phyloP scores from a whole-genome alignment of 1,140 invertebrate genomes.

The Procambarus clarkii region DNA sequence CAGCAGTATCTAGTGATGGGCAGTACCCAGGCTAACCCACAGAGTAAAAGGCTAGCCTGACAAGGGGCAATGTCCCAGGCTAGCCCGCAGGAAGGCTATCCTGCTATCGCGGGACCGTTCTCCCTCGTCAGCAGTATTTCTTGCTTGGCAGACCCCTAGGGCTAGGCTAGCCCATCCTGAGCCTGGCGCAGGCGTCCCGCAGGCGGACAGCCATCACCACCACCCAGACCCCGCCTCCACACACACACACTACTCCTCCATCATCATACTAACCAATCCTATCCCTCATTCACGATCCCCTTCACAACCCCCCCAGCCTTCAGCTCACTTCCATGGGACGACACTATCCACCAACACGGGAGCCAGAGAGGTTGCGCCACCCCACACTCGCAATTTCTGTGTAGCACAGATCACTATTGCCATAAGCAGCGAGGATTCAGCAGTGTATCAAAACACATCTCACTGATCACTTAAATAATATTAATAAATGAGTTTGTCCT shows the following conservation, averaged over 20 bases:
- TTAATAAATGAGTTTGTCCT: not conserved
- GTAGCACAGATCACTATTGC: not conserved
- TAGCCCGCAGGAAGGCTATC: not conserved
- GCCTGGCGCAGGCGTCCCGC: conserved; percentile 19
- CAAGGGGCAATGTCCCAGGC: not conserved
- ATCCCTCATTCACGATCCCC: not conserved
- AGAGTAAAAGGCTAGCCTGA: not conserved
- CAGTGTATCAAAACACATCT: not conserved
- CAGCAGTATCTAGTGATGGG: not conserved
- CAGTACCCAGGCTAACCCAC: no score
- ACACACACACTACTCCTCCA: no score
- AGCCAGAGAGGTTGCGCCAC: not conserved
- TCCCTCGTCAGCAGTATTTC: no score
- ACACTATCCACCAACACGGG: no score
- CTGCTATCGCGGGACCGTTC: not conserved
- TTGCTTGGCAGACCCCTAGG: not conserved
- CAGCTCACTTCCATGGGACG: no score
- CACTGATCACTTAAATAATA: not conserved
- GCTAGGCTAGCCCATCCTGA: conserved; percentile 67
- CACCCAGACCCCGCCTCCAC: not conserved
- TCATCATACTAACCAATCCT: not conserved
- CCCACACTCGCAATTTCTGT: not conserved
- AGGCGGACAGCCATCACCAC: conserved; percentile 10
- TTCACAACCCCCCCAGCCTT: no score
- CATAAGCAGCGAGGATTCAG: no score